Evolutionary conservation across 2,113 vertebrate genomes (phyloP).

Genomic region (Elaphurus davidianus): DNA sequence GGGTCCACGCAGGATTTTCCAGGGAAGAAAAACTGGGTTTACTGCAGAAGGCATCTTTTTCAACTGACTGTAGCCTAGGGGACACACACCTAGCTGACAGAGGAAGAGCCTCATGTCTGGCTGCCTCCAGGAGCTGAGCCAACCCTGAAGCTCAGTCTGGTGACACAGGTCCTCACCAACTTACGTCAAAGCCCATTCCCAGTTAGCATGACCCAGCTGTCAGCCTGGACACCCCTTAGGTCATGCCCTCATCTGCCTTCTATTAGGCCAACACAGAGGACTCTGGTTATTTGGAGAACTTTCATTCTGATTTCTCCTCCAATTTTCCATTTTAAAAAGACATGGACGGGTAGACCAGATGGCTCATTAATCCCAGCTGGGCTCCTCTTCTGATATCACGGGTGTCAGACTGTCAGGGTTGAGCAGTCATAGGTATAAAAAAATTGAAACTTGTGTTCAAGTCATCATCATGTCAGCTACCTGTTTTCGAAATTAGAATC

Average conservation of each 20-base stretch:
- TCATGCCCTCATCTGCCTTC: neutral
- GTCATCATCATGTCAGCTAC: neutral
- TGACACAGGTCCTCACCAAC: neutral
- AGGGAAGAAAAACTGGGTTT: neutral
- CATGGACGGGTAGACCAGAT: neutral
- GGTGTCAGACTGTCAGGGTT: neutral
- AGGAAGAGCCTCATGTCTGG: neutral
- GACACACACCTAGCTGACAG: neutral
- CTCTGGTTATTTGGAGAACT: neutral
- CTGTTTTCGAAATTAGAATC: neutral
- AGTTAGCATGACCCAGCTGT: no score
- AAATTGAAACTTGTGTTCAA: neutral
- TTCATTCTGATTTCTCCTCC: neutral
- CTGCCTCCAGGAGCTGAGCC: neutral
- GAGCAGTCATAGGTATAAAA: neutral
- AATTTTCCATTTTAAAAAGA: neutral
- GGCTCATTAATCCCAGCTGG: neutral
- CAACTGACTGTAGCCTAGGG: neutral
- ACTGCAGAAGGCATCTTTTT: neutral
- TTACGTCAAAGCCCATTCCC: neutral
- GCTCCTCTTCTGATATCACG: neutral
- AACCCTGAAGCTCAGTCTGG: neutral
- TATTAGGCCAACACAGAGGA: neutral
- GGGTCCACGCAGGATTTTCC: neutral
- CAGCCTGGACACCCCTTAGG: accelerated